Evolutionary conservation across 2,113 vertebrate genomes (phyloP).

Genomic region (Montifringilla adamsi): DNA sequence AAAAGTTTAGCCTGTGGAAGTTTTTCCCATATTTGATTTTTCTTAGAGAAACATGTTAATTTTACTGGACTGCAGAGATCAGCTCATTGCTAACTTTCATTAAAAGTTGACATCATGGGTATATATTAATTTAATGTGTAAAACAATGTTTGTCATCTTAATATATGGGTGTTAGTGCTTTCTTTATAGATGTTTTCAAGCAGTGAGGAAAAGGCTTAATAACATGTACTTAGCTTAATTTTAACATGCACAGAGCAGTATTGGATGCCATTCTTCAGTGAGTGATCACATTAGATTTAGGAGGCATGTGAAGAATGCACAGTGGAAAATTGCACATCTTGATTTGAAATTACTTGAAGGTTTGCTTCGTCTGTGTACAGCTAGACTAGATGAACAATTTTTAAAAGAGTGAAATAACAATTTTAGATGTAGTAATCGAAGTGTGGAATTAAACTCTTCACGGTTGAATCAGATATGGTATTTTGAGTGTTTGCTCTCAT

Average conservation of each 20-base stretch:
- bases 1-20: background rate
- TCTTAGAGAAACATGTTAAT: background rate
- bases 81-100: background rate
- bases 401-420: background rate
- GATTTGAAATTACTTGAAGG: background rate
- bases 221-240: constrained; percentile 40
- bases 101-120: background rate
- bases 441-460: background rate
- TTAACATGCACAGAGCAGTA: background rate
- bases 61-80: background rate
- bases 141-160: background rate
- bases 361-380: background rate
- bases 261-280: constrained; percentile 41
- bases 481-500: background rate
- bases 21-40: background rate
- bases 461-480: background rate
- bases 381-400: background rate
- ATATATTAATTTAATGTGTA: background rate
- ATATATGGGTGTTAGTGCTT: background rate
- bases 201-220: background rate
- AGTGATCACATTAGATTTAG: constrained; percentile 48
- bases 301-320: constrained; percentile 55
- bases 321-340: constrained; percentile 54
- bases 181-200: background rate
- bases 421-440: background rate